A percentile compares a stretch with the other conserved stretches of the same genome.
phyloP scores from a whole-genome alignment of 2,113 vertebrate species.

The Semicossyphus pulcher region DNA sequence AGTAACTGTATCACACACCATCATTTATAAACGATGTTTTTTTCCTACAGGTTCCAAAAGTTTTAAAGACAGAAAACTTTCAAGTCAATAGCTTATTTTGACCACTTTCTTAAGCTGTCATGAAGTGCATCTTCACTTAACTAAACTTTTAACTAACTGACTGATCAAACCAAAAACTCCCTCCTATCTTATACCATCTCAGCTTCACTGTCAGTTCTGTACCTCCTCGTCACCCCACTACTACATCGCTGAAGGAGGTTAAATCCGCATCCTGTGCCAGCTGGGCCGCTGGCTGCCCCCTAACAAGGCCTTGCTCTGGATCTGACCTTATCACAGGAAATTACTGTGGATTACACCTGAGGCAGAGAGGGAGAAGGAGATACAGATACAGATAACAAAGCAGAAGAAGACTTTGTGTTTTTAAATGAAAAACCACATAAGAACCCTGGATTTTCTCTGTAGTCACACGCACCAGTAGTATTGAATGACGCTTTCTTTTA shows the following conservation, averaged over 20 bases:
- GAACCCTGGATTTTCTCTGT: not conserved
- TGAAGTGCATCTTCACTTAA: too few relatives aligned
- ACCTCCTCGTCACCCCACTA: not conserved
- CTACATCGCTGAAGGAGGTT: not conserved
- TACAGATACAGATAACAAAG: not conserved
- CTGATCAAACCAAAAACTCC: not conserved
- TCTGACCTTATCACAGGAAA: conserved; percentile 67
- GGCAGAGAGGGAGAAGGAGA: conserved; percentile 18
- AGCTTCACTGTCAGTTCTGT: not conserved
- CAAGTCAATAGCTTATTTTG: too few relatives aligned
- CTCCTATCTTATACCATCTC: not conserved
- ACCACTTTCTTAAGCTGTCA: too few relatives aligned
- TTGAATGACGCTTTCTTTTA: not conserved
- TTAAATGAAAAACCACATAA: conserved; percentile 8
- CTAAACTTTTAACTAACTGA: not conserved
- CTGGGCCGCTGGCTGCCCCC: conserved; percentile 24
- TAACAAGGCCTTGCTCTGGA: conserved; percentile 35
- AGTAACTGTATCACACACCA: too few relatives aligned
- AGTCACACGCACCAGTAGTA: not conserved
- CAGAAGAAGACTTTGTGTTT: conserved; percentile 9
- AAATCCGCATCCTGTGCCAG: conserved; percentile 32
- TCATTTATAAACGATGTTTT: too few relatives aligned
- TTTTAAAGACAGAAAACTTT: too few relatives aligned
- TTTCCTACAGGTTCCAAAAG: too few relatives aligned
- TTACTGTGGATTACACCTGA: conserved; percentile 55